phyloP scores from a whole-genome alignment of 2,113 vertebrate species.

The Oryzias javanicus region DNA sequence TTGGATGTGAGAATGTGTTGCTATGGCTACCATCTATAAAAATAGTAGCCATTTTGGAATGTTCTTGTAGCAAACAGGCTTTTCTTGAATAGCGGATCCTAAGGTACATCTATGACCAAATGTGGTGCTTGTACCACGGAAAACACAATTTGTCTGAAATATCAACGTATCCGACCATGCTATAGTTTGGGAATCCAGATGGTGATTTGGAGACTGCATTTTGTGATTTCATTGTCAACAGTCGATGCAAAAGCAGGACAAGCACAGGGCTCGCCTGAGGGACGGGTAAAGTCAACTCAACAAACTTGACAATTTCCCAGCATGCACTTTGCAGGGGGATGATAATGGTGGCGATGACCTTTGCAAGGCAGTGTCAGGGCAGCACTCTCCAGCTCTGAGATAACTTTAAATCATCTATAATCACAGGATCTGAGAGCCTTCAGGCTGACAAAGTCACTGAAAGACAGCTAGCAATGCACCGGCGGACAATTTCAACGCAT shows the following conservation, averaged over 20 bases:
- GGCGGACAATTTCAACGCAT: constrained; percentile 32
- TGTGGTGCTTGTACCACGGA: too few relatives aligned
- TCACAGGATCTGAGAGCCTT: constrained; percentile 44
- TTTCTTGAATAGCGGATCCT: too few relatives aligned
- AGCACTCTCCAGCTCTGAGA: constrained; percentile 41
- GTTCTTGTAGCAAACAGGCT: too few relatives aligned
- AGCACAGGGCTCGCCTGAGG: neutral
- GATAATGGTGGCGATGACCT: constrained; percentile 41
- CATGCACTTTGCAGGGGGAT: constrained; percentile 30
- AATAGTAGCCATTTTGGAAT: too few relatives aligned
- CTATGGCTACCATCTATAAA: too few relatives aligned
- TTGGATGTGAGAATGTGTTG: too few relatives aligned
- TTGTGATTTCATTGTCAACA: constrained; percentile 5
- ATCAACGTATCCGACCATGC: too few relatives aligned
- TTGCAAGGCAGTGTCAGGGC: constrained; percentile 33
- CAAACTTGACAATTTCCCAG: constrained; percentile 23
- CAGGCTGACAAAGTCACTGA: constrained; percentile 49
- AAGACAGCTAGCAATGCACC: constrained; percentile 28
- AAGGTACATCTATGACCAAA: too few relatives aligned
- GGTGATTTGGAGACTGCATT: neutral
- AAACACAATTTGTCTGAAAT: too few relatives aligned
- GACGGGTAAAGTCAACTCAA: constrained; percentile 19
- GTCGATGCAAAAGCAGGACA: neutral
- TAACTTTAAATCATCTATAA: constrained; percentile 52
- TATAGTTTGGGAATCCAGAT: too few relatives aligned